Base-by-base conservation (phyloP, 2,888 invertebrate genomes). In the Cephus runcator region DNA sequence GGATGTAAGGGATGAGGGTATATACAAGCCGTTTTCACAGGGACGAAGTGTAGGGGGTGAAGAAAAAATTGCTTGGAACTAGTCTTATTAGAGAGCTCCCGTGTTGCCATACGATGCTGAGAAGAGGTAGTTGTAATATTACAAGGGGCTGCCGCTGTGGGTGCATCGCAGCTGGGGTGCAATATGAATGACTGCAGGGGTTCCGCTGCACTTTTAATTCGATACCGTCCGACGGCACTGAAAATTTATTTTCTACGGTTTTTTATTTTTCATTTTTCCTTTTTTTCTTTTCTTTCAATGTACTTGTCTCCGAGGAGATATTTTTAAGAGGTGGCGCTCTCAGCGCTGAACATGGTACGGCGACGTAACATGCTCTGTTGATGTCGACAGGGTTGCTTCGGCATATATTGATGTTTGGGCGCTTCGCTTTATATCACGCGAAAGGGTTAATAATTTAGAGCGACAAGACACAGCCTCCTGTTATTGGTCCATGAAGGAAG, bases 401-500 rank as follows among this genome's bases (percentile, higher is more conserved):
- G 23, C 23, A 6, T 56, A 23, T 56, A 23, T 2, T 6, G 23
- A 56, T 56, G 9, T 23, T 56, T 56, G 23, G 40, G 40, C 15
- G 40, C 40, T 23, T 56, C 40, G 6, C 40, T 56, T 71, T 31
- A 12, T 71, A 31, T 71, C 71, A 71, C 31, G 12, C 30, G 73
- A 36, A 76, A 34, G 82, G 81, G 83, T 88, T 85, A 88, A 90
- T 89, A 90, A 90, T 90, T 90, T 88, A 90, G 85, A 85, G 84
- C 86, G 86, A 87, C 89, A 88, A 87, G 87, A 89, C 86, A 83
- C 89, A 83, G 83, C 83, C 79, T 81, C 56, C 82, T 79, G 88
- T 90, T 90, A 90, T 91, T 90, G 89, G 86, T 82, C 86, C 86
- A 90, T 90, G 89, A 90, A 90, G 40, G 87, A 85, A 88, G 85